Conservation (phyloP, 2,797 vertebrate genomes). For the Otolemur crassicaudatus region DNA sequence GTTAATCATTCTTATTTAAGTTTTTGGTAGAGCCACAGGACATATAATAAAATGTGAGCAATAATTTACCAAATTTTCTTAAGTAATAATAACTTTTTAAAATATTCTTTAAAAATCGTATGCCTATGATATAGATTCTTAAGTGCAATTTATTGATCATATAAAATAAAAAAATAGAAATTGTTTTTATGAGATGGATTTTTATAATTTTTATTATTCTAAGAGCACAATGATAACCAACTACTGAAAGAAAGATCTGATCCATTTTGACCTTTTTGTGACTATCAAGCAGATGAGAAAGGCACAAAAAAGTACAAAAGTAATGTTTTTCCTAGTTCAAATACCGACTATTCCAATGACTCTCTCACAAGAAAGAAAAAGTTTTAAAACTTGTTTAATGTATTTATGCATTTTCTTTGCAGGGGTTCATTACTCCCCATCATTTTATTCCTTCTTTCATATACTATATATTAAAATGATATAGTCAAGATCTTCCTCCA, state of each 20-base stretch:
- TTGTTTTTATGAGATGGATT: neutral
- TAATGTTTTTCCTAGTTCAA: neutral
- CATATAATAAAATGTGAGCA: constrained; percentile 1
- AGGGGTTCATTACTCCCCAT: neutral
- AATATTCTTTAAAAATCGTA: constrained; percentile 3
- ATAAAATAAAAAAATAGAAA: neutral
- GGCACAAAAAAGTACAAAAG: neutral
- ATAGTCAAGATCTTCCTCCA: neutral
- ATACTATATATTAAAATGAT: neutral
- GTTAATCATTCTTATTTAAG: neutral
- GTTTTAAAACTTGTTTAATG: neutral
- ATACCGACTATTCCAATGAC: neutral
- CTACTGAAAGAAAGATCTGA: neutral
- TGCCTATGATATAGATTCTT: neutral
- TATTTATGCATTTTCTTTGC: neutral
- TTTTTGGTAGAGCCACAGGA: constrained; percentile 4
- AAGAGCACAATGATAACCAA: neutral
- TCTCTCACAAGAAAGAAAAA: neutral
- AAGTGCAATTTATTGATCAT: neutral
- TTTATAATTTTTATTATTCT: neutral
- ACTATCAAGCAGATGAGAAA: neutral
- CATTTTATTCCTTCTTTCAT: neutral
- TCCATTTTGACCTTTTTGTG: neutral
- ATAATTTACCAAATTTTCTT: neutral
- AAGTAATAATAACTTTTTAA: neutral